Conservation (phyloP, 2,797 vertebrate genomes). For the Pseudocheirus occidentalis region DNA sequence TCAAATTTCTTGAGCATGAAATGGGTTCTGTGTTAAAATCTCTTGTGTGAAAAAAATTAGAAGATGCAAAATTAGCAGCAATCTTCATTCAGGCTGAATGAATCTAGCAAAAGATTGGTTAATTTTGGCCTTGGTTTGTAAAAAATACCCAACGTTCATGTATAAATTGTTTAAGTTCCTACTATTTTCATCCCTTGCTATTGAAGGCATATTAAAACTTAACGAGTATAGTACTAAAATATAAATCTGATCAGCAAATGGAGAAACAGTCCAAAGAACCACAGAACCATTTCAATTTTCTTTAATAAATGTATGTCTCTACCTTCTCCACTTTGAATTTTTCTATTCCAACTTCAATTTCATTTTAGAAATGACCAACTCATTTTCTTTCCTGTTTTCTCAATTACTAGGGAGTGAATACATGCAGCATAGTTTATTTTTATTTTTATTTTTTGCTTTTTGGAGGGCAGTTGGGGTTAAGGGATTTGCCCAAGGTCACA, state of each 20-base stretch:
- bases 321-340: not conserved
- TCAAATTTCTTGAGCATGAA: not conserved
- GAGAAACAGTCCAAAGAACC: not conserved
- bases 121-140: not conserved
- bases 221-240: not conserved
- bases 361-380: not conserved
- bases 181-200: not conserved
- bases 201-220: not conserved
- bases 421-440: not conserved
- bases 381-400: not conserved
- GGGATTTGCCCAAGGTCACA: no score
- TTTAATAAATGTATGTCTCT: not conserved
- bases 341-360: not conserved
- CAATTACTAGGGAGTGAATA: not conserved
- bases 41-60: not conserved
- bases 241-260: not conserved
- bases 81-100: not conserved
- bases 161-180: not conserved
- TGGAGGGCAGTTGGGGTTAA: no score
- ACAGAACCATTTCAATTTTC: not conserved
- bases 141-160: not conserved
- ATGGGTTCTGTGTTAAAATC: not conserved
- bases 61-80: not conserved
- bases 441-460: no score
- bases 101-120: not conserved